These are phyloP conservation scores for Pseudomyrmex dendroicus DNA, from an alignment of 1,140 invertebrate species.

Conservation along the genomic window DNA sequence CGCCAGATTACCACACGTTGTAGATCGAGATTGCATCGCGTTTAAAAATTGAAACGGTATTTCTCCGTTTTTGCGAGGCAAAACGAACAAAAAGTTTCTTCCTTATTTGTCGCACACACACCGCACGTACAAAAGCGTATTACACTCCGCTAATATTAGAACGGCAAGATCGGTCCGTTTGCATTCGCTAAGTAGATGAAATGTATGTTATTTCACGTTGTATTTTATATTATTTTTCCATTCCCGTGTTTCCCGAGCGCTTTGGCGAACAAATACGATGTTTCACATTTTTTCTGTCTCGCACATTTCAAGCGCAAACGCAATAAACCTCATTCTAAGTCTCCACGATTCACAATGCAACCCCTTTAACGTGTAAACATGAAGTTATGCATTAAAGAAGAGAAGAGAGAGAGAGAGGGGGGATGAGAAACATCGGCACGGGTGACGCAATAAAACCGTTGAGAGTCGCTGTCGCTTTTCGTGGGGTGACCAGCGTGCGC, in stretches of 20 bases:
- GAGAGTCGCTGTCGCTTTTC: slow-evolving; percentile 61
- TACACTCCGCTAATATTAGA: not conserved
- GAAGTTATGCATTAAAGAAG: not conserved
- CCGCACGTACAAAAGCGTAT: not conserved
- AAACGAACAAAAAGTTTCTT: not conserved
- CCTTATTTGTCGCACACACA: slow-evolving; percentile 1
- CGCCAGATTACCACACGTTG: not conserved
- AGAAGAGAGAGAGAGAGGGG: not conserved
- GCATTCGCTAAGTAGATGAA: not conserved
- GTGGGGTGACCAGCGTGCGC: slow-evolving; percentile 64
- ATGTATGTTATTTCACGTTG: not conserved
- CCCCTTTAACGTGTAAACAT: not conserved
- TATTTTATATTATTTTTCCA: not conserved
- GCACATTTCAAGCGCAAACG: not conserved
- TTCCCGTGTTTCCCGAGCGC: too few relatives aligned
- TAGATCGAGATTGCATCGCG: slow-evolving; percentile 3
- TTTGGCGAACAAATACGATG: too few relatives aligned
- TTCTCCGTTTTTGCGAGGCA: not conserved
- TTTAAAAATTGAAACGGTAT: slow-evolving; percentile 2
- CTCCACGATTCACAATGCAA: not conserved
- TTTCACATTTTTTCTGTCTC: not conserved
- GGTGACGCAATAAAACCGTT: slow-evolving; percentile 41
- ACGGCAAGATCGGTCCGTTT: not conserved
- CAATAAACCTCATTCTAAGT: slow-evolving; percentile 21
- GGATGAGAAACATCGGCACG: not conserved